Base-by-base conservation (phyloP, 2,797 vertebrate species). In the Alectoris magna region DNA sequence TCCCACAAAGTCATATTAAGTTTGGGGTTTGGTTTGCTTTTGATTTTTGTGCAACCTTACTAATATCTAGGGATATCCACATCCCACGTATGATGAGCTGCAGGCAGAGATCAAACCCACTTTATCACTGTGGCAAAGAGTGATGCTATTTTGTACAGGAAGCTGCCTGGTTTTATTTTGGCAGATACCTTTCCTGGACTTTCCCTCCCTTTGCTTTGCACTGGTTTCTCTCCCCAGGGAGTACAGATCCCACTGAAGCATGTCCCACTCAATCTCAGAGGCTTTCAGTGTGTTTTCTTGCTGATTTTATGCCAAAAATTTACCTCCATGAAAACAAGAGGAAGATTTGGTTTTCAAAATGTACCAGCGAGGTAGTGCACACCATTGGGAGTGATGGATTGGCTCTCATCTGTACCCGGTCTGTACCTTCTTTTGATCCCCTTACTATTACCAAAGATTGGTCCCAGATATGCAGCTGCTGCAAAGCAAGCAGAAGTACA, bases 141-240 rank as follows among this genome's bases (percentile, higher is more conserved):
- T 4, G 8, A n/a, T 46, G 0, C 1, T 8, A 2, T 53, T 84
- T 84, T 10, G 2, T 36, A 16, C 0, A 0, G 66, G 18, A 81
- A 68, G 22, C 19, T 49, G 27, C 6, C 49, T 6, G 4, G 0
- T 62, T 95, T 70, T 55, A 23, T 60, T 48, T 41, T 13, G 27
- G 38, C 27, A 78, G 41, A 24, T 34, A 39, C 11, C 31, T 49
- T 58, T 90, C 19, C 38, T 53, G 73, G 73, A 53, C 76, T 60
- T 86, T 24, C 44, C 55, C 14, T 60, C 31, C 17, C 36, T 68
- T 78, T 80, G 26, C 39, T 83, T 66, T 16, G 9, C 34, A n/a
- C 8, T 51, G 22, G 34, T 71, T 62, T 69, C 55, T 49, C 75
- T 86, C 62, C 58, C 53, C 27, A 31, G 66, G 18, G 66, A 74